phyloP scores from a whole-genome alignment of 2,113 vertebrate genomes.

The Ictidomys tridecemlineatus region DNA sequence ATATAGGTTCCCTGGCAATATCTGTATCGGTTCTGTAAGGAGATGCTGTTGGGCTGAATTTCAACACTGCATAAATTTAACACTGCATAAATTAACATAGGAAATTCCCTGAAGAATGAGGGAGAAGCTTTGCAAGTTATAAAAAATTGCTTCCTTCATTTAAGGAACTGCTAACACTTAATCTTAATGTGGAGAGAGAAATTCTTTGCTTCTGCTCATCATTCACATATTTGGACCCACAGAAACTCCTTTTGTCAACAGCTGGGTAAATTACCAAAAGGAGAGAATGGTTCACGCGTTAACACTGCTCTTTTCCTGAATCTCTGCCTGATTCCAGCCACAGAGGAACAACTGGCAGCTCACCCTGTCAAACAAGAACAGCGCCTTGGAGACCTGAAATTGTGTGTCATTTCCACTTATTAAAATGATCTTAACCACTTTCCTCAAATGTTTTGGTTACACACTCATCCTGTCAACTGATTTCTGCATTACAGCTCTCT shows the following conservation, averaged over 20 bases:
- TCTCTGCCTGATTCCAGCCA: not conserved
- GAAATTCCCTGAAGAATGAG: conserved; percentile 80
- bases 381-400: conserved; percentile 41
- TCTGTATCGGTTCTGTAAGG: conserved; percentile 15
- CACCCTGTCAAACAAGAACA: not conserved
- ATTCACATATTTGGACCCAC: not conserved
- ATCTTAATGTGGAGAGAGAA: conserved; percentile 72
- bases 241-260: conserved; percentile 41
- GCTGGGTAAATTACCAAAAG: not conserved
- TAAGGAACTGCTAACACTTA: conserved; percentile 74
- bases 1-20: not conserved
- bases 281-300: not conserved
- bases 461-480: not conserved
- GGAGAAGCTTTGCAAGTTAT: conserved; percentile 67
- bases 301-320: not conserved
- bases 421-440: conserved; percentile 34
- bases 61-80: conserved; percentile 79
- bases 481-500: not conserved
- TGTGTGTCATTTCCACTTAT: not conserved
- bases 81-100: conserved; percentile 75
- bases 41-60: conserved; percentile 77
- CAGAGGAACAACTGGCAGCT: not conserved
- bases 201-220: conserved; percentile 46
- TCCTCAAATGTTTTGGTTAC: conserved; percentile 58
- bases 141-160: conserved; percentile 74